Evolutionary conservation across 2,888 invertebrate species (phyloP).

Genomic region (Elysia crispata): DNA sequence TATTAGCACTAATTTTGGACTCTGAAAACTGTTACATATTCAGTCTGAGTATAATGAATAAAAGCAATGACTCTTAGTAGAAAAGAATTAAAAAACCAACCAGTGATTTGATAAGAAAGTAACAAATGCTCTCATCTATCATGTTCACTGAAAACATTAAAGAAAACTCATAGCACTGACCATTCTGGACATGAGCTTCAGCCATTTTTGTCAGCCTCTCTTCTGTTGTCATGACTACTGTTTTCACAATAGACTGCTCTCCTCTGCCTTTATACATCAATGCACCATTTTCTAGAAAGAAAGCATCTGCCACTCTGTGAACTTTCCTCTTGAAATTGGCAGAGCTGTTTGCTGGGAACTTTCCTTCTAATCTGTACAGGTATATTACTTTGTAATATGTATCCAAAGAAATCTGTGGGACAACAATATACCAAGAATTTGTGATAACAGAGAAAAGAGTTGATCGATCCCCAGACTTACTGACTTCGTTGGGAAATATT

Average conservation of each 20-base stretch:
- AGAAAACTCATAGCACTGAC: constrained; percentile 49
- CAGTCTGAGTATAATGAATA: too few species aligned
- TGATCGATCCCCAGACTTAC: too few species aligned
- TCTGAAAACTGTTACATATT: too few species aligned
- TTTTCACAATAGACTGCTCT: constrained; percentile 53
- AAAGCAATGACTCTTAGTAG: too few species aligned
- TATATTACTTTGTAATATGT: constrained; percentile 49
- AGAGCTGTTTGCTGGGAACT: constrained; percentile 56
- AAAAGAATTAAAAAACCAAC: too few species aligned
- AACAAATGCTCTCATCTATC: too few species aligned
- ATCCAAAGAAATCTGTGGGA: constrained; percentile 46
- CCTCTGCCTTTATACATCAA: constrained; percentile 52
- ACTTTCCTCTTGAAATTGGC: constrained; percentile 58
- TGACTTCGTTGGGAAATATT: too few species aligned
- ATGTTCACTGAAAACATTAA: too few species aligned
- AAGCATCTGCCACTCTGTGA: constrained; percentile 57
- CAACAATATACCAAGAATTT: not conserved
- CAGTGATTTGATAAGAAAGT: too few species aligned
- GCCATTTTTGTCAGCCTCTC: constrained; percentile 58
- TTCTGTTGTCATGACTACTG: constrained; percentile 54
- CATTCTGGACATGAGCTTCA: constrained; percentile 54
- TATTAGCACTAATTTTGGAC: too few species aligned
- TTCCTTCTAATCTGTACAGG: constrained; percentile 52
- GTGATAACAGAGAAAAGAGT: too few species aligned
- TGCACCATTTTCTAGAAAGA: constrained; percentile 53